Evolutionary conservation across 2,888 invertebrate species (phyloP).

Genomic region (Patella ulyssiponensis): DNA sequence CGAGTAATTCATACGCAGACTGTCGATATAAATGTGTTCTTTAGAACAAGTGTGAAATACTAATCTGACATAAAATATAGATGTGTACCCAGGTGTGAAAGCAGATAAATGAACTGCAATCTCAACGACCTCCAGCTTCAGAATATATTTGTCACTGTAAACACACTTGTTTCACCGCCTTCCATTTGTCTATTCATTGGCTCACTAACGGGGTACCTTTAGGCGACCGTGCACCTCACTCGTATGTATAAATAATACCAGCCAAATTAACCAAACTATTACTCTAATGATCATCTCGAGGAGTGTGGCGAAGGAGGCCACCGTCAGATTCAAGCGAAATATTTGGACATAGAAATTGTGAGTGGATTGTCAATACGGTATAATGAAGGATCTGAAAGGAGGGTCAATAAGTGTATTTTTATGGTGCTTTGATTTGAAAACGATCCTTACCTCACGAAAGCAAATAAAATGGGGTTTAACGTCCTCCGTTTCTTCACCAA

Average conservation of each 20-base stretch:
- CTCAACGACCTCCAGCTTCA: neutral
- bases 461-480: no score
- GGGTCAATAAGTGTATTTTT: no score
- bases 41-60: no score
- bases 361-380: neutral
- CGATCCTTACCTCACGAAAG: no score
- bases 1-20: no score
- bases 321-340: neutral
- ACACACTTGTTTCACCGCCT: neutral
- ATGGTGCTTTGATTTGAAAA: no score
- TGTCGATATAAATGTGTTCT: no score
- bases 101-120: neutral
- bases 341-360: constrained; percentile 2
- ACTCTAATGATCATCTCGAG: neutral
- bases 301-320: neutral
- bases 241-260: neutral
- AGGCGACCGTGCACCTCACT: neutral
- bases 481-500: no score
- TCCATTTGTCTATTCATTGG: neutral
- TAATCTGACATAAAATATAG: no score
- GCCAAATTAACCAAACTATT: constrained; percentile 7
- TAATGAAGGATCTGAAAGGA: neutral
- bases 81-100: neutral
- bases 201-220: neutral
- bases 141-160: constrained; percentile 10